These are phyloP conservation scores for Odontophorus gujanensis DNA, from an alignment of 2,113 vertebrate genomes.

Conservation along the genomic window DNA sequence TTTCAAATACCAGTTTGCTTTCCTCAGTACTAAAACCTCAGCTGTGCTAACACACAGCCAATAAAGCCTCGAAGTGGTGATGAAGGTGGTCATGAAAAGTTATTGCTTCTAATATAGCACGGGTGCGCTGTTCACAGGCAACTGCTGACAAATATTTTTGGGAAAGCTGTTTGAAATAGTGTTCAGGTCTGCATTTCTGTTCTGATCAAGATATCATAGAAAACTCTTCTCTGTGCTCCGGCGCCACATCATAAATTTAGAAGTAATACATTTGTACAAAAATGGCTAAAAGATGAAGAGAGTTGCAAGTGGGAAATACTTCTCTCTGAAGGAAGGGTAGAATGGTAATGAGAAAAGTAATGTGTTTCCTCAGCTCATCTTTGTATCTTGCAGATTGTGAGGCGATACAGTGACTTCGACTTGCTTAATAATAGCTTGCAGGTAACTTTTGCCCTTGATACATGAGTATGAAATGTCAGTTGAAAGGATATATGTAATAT, in stretches of 20 bases:
- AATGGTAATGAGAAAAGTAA: not conserved
- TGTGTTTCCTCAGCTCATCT: conserved; percentile 23
- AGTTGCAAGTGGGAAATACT: not conserved
- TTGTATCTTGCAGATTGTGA: conserved; percentile 88
- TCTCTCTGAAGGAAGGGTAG: not conserved
- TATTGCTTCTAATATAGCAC: not conserved
- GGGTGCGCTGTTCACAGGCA: not conserved
- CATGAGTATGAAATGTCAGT: not conserved
- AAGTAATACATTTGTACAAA: not conserved
- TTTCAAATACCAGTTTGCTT: not conserved
- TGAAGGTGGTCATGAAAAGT: not conserved
- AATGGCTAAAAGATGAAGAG: not conserved
- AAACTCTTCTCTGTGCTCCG: not conserved
- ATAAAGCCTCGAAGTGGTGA: not conserved
- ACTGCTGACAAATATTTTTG: not conserved
- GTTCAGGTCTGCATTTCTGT: not conserved
- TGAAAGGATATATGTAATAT: not conserved
- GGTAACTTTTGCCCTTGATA: conserved; percentile 80
- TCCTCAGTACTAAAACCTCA: not conserved
- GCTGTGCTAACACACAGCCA: not conserved
- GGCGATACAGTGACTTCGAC: conserved; percentile 98
- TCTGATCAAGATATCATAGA: not conserved
- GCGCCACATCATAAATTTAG: not conserved
- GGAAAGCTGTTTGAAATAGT: not conserved
- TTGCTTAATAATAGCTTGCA: conserved; percentile 92